A percentile compares a stretch with the other conserved stretches of the same genome.
Conservation (phyloP, 2,113 vertebrate genomes). For the Tragelaphus imberbis region DNA sequence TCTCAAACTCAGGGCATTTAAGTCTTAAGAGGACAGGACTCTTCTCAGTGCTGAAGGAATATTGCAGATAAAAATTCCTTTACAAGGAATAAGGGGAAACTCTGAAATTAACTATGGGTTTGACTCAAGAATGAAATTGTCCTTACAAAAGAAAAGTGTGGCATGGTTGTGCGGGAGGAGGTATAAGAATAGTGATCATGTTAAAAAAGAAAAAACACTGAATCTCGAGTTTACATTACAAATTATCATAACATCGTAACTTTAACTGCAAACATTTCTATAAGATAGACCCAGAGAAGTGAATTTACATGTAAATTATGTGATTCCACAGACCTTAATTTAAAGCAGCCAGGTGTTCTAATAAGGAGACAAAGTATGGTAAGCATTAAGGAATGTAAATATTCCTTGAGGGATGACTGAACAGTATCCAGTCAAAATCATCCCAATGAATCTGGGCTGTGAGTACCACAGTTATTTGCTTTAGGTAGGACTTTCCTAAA, state of each 20-base stretch:
- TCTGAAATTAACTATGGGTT: slow-evolving; percentile 34
- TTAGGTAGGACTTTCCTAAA: slow-evolving; percentile 7
- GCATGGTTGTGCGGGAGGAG: not conserved
- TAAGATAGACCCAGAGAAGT: not conserved
- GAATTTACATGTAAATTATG: slow-evolving; percentile 22
- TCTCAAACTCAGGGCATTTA: slow-evolving; percentile 71
- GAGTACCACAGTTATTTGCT: not conserved
- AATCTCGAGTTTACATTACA: slow-evolving; percentile 15
- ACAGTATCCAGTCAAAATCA: slow-evolving; percentile 29
- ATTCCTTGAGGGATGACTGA: not conserved
- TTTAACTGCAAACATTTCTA: slow-evolving; percentile 24
- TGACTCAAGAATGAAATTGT: slow-evolving; percentile 18
- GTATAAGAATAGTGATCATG: slow-evolving; percentile 5
- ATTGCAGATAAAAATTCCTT: slow-evolving; percentile 34
- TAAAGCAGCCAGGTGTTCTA: slow-evolving; percentile 1
- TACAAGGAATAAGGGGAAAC: slow-evolving; percentile 34
- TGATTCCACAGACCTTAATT: not conserved
- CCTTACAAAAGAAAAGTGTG: slow-evolving; percentile 33
- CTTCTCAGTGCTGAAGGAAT: slow-evolving; percentile 1
- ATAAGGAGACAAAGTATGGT: not conserved
- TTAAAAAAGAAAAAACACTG: not conserved
- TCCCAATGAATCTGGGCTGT: slow-evolving; percentile 5
- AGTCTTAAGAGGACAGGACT: slow-evolving; percentile 65
- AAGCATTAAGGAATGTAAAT: not conserved
- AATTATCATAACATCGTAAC: not conserved